These are phyloP conservation scores for Spheniscus mendiculus DNA, from an alignment of 2,113 vertebrate genomes.

Conservation along the genomic window DNA sequence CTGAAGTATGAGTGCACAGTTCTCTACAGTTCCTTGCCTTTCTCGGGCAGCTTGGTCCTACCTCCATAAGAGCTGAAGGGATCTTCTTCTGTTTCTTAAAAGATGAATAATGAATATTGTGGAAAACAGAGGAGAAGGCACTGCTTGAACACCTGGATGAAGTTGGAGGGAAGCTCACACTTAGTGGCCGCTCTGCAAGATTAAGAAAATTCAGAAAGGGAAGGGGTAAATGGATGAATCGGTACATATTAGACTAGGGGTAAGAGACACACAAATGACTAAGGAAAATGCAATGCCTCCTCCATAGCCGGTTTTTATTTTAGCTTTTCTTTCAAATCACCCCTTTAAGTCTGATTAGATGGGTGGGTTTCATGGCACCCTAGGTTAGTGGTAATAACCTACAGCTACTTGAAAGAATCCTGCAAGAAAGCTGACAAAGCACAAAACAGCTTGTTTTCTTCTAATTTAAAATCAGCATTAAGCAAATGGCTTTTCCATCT, in stretches of 20 bases:
- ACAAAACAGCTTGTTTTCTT: background rate
- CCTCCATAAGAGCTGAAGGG: conserved; percentile 86
- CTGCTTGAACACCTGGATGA: conserved; percentile 80
- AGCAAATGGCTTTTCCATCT: background rate
- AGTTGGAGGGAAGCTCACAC: conserved; percentile 79
- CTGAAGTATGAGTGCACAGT: background rate
- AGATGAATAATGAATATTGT: conserved; percentile 89
- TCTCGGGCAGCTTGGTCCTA: conserved; percentile 60
- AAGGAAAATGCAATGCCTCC: background rate
- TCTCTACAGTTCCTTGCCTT: background rate
- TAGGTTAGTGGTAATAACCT: background rate
- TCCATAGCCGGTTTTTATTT: background rate
- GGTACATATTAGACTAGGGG: background rate
- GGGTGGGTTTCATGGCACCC: background rate
- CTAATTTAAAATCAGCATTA: background rate
- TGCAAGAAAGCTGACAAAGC: background rate
- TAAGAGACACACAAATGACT: background rate
- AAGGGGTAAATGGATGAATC: background rate
- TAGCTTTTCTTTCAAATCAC: background rate
- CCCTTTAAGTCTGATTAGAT: background rate
- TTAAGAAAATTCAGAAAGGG: background rate
- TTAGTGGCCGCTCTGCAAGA: conserved; percentile 76
- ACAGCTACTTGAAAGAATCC: background rate
- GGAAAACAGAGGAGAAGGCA: conserved; percentile 90
- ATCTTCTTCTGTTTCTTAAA: conserved; percentile 93